Percentiles rank a stretch among this genome's conserved stretches.
Conservation (phyloP, 1,140 invertebrate genomes). For the Antheraea mylitta region DNA sequence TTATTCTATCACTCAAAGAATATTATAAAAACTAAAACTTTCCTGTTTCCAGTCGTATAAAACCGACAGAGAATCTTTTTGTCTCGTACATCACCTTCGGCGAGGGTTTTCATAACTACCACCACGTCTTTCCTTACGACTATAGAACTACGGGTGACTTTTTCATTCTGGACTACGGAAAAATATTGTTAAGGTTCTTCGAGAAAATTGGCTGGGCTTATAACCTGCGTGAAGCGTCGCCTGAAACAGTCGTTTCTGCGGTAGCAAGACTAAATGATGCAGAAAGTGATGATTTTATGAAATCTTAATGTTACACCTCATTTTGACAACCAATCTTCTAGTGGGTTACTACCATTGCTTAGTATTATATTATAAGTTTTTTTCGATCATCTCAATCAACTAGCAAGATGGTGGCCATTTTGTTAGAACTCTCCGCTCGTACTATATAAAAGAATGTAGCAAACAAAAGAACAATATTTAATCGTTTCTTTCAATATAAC, state of each 20-base stretch:
- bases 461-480: no score
- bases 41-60: background rate
- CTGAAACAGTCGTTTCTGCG: constrained; percentile 12
- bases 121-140: constrained; percentile 12
- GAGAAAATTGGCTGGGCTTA: constrained; percentile 15
- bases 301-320: background rate
- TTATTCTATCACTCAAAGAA: no score
- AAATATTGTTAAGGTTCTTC: background rate
- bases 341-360: no score
- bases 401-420: no score
- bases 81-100: constrained; percentile 1
- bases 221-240: background rate
- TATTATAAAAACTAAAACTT: no score
- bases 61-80: constrained; percentile 5
- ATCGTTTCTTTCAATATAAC: no score
- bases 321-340: background rate
- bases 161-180: background rate
- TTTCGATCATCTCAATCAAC: no score
- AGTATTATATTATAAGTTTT: no score
- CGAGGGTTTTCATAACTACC: constrained; percentile 16
- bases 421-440: no score
- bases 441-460: no score
- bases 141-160: background rate
- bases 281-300: background rate
- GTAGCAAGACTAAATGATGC: background rate